Evolutionary conservation across 2,888 invertebrate species (phyloP).

Genomic region (Lepidonotus clava): DNA sequence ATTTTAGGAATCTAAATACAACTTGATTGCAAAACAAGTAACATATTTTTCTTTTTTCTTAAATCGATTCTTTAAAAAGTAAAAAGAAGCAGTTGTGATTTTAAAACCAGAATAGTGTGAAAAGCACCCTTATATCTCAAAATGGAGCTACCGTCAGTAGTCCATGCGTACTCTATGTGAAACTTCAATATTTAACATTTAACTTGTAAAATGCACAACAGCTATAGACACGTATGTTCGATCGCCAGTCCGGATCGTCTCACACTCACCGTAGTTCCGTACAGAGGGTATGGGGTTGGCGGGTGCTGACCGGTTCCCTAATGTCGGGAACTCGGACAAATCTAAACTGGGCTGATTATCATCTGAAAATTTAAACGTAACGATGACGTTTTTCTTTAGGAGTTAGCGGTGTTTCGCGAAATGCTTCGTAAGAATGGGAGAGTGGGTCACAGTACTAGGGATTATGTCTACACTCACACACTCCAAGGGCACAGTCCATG

Average conservation of each 20-base stretch:
- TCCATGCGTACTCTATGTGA: not conserved
- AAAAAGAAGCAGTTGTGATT: not conserved
- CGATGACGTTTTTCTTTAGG: not conserved
- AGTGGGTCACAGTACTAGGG: too few relatives aligned
- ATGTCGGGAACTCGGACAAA: constrained; percentile 77
- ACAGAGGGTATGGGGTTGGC: constrained; percentile 73
- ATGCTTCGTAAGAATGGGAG: too few relatives aligned
- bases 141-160: constrained; percentile 8
- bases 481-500: too few relatives aligned
- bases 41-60: not conserved
- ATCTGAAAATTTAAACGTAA: constrained; percentile 38
- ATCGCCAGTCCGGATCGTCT: too few relatives aligned
- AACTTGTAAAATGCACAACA: too few relatives aligned
- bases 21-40: too few relatives aligned
- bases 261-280: constrained; percentile 77
- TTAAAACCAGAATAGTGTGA: not conserved
- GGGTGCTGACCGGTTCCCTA: constrained; percentile 74
- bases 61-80: not conserved
- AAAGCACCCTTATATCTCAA: not conserved
- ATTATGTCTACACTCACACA: too few relatives aligned
- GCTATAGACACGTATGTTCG: too few relatives aligned
- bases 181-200: too few relatives aligned
- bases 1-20: too few relatives aligned
- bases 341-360: constrained; percentile 74
- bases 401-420: not conserved